phyloP scores from a whole-genome alignment of 1,140 invertebrate genomes.

The Cherax destructor region DNA sequence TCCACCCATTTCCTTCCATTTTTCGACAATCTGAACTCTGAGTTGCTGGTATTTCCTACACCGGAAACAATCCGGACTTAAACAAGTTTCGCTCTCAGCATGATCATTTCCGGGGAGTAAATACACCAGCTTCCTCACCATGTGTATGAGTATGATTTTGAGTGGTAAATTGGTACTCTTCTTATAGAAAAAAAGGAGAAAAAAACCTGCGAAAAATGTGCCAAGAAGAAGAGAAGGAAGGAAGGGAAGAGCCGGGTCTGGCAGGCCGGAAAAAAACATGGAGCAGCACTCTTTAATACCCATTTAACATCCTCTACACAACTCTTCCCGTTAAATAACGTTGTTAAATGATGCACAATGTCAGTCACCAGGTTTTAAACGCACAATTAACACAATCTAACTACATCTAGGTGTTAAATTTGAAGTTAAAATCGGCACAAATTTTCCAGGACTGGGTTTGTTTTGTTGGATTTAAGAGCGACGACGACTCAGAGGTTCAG shows the following conservation, averaged over 20 bases:
- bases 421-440: no score
- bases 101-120: slow-evolving; percentile 9
- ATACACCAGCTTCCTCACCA: slow-evolving; percentile 13
- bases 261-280: slow-evolving; percentile 8
- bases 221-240: slow-evolving; percentile 28
- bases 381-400: no score
- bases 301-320: background rate
- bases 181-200: slow-evolving; percentile 46
- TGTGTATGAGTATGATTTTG: slow-evolving; percentile 1
- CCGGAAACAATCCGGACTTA: slow-evolving; percentile 30
- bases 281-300: slow-evolving; percentile 47
- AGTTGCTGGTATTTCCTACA: slow-evolving; percentile 25
- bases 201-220: slow-evolving; percentile 1
- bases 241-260: slow-evolving; percentile 33
- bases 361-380: no score
- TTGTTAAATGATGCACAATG: no score
- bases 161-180: slow-evolving; percentile 35
- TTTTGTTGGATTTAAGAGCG: no score
- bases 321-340: no score
- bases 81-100: background rate
- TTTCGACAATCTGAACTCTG: background rate
- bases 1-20: background rate
- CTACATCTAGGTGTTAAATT: no score
- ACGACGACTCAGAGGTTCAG: no score
- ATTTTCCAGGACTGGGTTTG: no score